A percentile compares a stretch with the other conserved stretches of the same genome.
These are phyloP conservation scores for Paramisgurnus dabryanus DNA, from an alignment of 2,113 vertebrate genomes.

Conservation along the genomic window DNA sequence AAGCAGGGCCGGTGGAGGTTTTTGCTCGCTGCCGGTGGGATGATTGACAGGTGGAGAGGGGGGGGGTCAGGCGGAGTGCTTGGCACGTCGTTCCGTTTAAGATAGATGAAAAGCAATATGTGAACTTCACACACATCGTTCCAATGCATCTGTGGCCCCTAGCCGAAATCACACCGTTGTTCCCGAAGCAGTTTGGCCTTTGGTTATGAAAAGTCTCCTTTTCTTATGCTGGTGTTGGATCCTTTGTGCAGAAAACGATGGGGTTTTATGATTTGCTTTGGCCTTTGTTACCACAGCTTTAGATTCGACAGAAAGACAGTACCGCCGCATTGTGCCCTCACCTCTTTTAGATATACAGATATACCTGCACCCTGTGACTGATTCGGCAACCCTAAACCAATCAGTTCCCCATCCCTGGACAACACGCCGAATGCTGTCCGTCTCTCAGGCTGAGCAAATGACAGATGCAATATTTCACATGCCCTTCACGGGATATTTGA, in stretches of 20 bases:
- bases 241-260: constrained; percentile 9
- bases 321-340: background rate
- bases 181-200: constrained; percentile 59
- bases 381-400: constrained; percentile 29
- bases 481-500: constrained; percentile 38
- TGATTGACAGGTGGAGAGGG: constrained; percentile 72
- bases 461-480: constrained; percentile 35
- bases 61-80: constrained; percentile 61
- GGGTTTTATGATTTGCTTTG: constrained; percentile 32
- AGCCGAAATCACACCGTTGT: constrained; percentile 60
- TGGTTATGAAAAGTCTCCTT: constrained; percentile 60
- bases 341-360: constrained; percentile 16
- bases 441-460: constrained; percentile 27
- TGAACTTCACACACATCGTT: constrained; percentile 52
- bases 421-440: constrained; percentile 13
- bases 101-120: constrained; percentile 69
- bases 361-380: constrained; percentile 30
- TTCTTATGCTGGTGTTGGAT: constrained; percentile 43
- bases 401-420: constrained; percentile 7
- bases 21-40: constrained; percentile 64
- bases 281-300: constrained; percentile 9
- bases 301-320: background rate
- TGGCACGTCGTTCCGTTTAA: constrained; percentile 70
- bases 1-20: constrained; percentile 63
- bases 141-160: constrained; percentile 56